These are phyloP conservation scores for Zosterops hypoxanthus DNA, from an alignment of 2,113 vertebrate species.

Conservation along the genomic window DNA sequence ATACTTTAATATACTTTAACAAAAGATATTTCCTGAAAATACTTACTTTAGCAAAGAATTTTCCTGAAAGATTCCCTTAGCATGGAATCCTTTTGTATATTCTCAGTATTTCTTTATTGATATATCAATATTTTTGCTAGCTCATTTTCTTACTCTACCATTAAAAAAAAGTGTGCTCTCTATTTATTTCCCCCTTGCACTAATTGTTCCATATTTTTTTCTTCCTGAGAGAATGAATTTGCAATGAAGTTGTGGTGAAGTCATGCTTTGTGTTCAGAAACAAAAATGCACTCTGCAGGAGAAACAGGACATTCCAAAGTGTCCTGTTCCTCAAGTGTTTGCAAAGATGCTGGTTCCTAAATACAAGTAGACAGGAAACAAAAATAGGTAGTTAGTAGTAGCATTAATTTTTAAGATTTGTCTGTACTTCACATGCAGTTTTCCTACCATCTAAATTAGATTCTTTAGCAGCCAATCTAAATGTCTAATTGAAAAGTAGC, in stretches of 20 bases:
- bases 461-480: conserved; percentile 9
- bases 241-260: not conserved
- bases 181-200: not conserved
- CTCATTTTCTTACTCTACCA: not conserved
- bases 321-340: not conserved
- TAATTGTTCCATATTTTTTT: not conserved
- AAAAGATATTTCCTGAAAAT: not conserved
- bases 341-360: not conserved
- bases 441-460: not conserved
- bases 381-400: conserved; percentile 40
- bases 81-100: not conserved
- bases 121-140: not conserved
- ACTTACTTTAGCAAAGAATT: not conserved
- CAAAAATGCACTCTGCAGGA: not conserved
- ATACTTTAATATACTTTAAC: not conserved
- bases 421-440: not conserved
- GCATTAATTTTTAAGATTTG: conserved; percentile 11
- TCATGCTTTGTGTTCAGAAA: not conserved
- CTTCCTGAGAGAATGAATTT: not conserved
- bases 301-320: conserved; percentile 27
- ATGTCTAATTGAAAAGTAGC: conserved; percentile 13
- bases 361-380: conserved; percentile 7
- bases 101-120: not conserved
- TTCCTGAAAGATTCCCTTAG: not conserved
- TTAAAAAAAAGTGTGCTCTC: not conserved